Evolutionary conservation across 2,113 vertebrate genomes (phyloP).

Genomic region (Boulengeromyrus knoepffleri): DNA sequence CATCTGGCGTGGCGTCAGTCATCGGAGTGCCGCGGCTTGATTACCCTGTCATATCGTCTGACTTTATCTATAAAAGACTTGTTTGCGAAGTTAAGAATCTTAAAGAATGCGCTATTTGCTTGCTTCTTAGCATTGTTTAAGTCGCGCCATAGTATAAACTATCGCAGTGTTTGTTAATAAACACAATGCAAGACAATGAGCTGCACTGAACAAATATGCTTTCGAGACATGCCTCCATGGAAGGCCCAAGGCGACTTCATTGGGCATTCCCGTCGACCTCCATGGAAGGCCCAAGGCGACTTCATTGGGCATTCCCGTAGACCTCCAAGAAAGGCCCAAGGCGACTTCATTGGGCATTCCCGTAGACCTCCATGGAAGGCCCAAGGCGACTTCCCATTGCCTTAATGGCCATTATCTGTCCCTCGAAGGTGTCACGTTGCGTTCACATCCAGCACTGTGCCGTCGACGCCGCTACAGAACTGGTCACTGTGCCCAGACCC

Average conservation of each 20-base stretch:
- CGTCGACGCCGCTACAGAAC: not conserved
- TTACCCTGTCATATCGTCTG: slow-evolving; percentile 66
- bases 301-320: too few relatives aligned
- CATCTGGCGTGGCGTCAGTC: slow-evolving; percentile 62
- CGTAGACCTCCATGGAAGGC: not conserved
- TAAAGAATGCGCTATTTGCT: slow-evolving; percentile 95
- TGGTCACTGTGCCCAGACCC: not conserved
- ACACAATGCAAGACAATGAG: slow-evolving; percentile 84
- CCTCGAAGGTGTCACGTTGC: not conserved
- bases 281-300: too few relatives aligned
- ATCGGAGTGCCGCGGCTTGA: slow-evolving; percentile 52
- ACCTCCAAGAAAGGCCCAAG: not conserved
- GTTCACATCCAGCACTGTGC: not conserved
- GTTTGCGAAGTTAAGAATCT: slow-evolving; percentile 95
- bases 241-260: too few relatives aligned
- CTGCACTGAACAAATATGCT: slow-evolving; percentile 87
- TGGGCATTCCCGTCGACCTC: too few relatives aligned
- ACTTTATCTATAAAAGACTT: slow-evolving; percentile 68
- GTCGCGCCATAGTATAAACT: slow-evolving; percentile 96
- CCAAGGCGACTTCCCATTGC: not conserved
- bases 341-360: not conserved
- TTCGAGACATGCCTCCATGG: slow-evolving; percentile 68
- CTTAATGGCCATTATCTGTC: not conserved
- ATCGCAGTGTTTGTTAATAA: slow-evolving; percentile 93
- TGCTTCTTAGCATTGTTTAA: slow-evolving; percentile 96